A percentile compares a stretch with the other conserved stretches of the same genome.
Evolutionary conservation across 1,140 invertebrate species (phyloP).

Genomic region (Globodera rostochiensis): DNA sequence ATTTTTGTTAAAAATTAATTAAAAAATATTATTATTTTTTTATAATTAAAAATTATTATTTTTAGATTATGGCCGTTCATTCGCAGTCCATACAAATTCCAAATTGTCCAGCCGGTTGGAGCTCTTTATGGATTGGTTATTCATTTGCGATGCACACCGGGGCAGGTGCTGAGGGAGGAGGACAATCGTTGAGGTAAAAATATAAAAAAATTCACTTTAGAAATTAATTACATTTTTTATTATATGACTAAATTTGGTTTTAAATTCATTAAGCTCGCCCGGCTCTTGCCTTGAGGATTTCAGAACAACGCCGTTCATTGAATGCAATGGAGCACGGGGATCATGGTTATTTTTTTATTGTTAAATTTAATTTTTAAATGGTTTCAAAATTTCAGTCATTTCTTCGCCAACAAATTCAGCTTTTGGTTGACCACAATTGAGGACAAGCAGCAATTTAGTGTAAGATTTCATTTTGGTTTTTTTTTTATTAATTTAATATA

Average conservation of each 20-base stretch:
- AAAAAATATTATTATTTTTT: not conserved
- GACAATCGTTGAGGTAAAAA: conserved; percentile 79
- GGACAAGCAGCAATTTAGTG: conserved; percentile 73
- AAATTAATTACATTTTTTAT: not conserved
- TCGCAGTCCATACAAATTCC: conserved; percentile 83
- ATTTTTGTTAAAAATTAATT: not conserved
- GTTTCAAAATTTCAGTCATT: conserved; percentile 71
- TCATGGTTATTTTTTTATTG: conserved; percentile 71
- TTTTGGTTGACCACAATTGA: conserved; percentile 98
- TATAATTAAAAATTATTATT: not conserved
- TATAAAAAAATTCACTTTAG: too few species aligned
- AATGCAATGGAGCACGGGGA: conserved; percentile 87
- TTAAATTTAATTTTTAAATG: not conserved
- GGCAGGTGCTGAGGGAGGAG: conserved; percentile 89
- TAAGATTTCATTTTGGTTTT: conserved; percentile 26
- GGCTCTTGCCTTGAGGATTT: conserved; percentile 95
- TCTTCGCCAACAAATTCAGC: conserved; percentile 93
- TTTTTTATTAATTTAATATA: not conserved
- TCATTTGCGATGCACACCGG: conserved; percentile 79
- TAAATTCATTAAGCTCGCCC: conserved; percentile 71
- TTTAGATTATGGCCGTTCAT: conserved; percentile 76
- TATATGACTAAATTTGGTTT: not conserved
- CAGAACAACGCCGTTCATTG: conserved; percentile 90
- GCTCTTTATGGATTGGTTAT: conserved; percentile 71
- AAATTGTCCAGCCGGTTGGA: conserved; percentile 83